phyloP scores from a whole-genome alignment of 2,113 vertebrate species.

The Trachemys scripta region DNA sequence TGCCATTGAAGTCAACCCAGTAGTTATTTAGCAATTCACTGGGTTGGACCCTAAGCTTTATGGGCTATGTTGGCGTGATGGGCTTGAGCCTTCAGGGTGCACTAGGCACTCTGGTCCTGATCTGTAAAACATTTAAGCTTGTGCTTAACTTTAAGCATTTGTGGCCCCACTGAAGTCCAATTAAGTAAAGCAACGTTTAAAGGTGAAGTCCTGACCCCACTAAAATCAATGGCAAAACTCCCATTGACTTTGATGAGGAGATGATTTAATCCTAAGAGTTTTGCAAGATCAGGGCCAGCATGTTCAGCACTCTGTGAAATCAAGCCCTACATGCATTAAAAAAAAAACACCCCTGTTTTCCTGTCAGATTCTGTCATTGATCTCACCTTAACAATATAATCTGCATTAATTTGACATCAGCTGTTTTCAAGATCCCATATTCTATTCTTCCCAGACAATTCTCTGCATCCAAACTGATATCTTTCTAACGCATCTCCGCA shows the following conservation, averaged over 20 bases:
- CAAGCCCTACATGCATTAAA: accelerated
- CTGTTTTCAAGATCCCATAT: constrained; percentile 44
- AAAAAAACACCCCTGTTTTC: background rate
- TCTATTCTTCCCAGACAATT: background rate
- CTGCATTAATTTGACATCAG: background rate
- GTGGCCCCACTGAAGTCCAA: accelerated
- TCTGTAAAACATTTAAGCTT: accelerated
- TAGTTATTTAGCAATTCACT: accelerated
- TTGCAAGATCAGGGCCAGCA: accelerated
- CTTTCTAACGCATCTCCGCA: background rate
- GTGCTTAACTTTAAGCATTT: background rate
- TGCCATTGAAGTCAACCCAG: background rate
- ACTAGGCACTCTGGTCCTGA: background rate
- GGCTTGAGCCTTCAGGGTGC: background rate
- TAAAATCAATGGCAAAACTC: accelerated
- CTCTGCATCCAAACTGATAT: background rate
- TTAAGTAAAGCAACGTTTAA: accelerated
- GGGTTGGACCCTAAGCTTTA: accelerated
- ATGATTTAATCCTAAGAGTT: accelerated
- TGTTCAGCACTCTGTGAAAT: background rate
- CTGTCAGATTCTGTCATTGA: background rate
- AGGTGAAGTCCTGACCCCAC: accelerated
- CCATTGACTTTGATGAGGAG: accelerated
- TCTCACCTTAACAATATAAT: background rate
- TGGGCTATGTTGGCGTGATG: background rate